These are phyloP conservation scores for Eristalis arbustorum DNA, from an alignment of 2,888 invertebrate species.

Conservation along the genomic window DNA sequence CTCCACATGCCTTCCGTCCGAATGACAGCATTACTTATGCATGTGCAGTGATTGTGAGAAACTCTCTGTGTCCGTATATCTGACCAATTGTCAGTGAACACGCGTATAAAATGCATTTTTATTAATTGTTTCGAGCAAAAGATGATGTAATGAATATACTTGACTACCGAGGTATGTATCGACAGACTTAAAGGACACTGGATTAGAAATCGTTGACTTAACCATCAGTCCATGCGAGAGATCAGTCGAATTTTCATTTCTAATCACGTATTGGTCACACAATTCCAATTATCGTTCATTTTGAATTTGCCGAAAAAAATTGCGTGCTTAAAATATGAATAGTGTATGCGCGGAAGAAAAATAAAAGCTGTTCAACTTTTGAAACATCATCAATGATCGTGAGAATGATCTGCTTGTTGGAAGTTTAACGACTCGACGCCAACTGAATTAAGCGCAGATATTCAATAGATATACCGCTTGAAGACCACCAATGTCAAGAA, in stretches of 20 bases:
- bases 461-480: background rate
- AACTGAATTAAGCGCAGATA: background rate
- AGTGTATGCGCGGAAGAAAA: background rate
- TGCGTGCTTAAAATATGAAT: slow-evolving; percentile 41
- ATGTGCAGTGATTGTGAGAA: background rate
- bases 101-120: background rate
- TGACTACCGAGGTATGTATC: background rate
- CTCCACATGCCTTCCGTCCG: background rate
- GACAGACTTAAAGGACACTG: slow-evolving; percentile 7
- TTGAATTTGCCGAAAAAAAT: slow-evolving; percentile 1
- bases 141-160: slow-evolving; percentile 14
- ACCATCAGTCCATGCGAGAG: background rate
- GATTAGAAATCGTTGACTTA: slow-evolving; percentile 43
- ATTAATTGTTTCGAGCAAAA: background rate
- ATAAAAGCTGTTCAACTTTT: background rate
- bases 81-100: background rate
- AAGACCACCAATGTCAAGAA: background rate
- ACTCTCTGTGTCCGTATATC: background rate
- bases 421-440: background rate
- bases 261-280: slow-evolving; percentile 28
- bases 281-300: slow-evolving; percentile 52
- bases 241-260: background rate
- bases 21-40: background rate
- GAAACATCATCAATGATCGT: background rate
- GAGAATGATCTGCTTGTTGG: background rate